phyloP scores from a whole-genome alignment of 2,888 invertebrate species.

The Lobophora halterata region DNA sequence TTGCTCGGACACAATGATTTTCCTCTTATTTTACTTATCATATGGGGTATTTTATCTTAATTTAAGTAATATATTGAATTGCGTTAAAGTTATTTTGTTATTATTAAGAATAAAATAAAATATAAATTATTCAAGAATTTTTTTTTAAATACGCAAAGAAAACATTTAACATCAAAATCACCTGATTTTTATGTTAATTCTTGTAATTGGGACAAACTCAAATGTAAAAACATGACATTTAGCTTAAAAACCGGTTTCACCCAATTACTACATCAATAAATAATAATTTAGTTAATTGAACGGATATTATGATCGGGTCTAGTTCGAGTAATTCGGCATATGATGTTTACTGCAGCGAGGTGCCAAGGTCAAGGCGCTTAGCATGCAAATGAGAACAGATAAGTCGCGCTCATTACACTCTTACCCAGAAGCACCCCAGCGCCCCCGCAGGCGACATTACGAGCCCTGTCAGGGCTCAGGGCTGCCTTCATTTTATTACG shows the following conservation, averaged over 20 bases:
- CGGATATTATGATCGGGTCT: slow-evolving; percentile 1
- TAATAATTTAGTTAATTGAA: slow-evolving; percentile 1
- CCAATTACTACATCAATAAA: neutral
- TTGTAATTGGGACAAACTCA: too few species aligned
- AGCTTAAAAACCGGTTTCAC: slow-evolving; percentile 4
- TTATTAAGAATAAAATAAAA: too few species aligned
- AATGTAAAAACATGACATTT: neutral
- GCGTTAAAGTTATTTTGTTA: too few species aligned
- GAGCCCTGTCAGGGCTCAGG: slow-evolving; percentile 58
- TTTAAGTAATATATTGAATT: too few species aligned
- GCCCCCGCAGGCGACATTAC: slow-evolving; percentile 59
- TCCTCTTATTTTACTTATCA: slow-evolving; percentile 9
- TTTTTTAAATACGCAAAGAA: too few species aligned
- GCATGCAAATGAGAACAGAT: slow-evolving; percentile 75
- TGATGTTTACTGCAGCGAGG: slow-evolving; percentile 55
- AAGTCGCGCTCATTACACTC: slow-evolving; percentile 72
- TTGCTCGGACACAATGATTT: slow-evolving; percentile 6
- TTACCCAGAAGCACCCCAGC: slow-evolving; percentile 46
- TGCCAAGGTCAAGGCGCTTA: slow-evolving; percentile 74
- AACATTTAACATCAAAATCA: too few species aligned
- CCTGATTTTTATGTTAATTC: too few species aligned
- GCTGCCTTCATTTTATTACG: slow-evolving; percentile 69
- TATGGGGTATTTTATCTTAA: too few species aligned
- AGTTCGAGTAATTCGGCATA: slow-evolving; percentile 49
- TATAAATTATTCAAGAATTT: too few species aligned